phyloP scores from a whole-genome alignment of 2,888 invertebrate genomes.

The Stenichneumon culpator region DNA sequence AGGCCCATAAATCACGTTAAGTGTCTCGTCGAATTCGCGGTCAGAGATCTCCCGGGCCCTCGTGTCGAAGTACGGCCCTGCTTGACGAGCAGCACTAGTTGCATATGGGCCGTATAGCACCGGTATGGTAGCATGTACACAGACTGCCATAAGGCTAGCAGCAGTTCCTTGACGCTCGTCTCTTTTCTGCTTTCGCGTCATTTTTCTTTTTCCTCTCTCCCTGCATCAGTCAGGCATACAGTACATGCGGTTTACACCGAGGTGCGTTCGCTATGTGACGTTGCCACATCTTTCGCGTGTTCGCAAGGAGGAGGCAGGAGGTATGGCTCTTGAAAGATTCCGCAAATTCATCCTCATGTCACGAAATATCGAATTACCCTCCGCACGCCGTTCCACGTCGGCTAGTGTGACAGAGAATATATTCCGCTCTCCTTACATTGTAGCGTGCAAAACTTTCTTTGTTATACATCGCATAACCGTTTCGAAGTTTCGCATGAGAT shows the following conservation, averaged over 20 bases:
- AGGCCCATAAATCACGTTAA: conserved; percentile 5
- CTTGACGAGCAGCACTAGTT: conserved; percentile 25
- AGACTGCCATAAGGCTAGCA: conserved; percentile 44
- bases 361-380: conserved; percentile 25
- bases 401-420: background rate
- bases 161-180: conserved; percentile 44
- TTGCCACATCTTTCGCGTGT: conserved; percentile 49
- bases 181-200: conserved; percentile 34
- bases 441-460: conserved; percentile 2
- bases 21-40: conserved; percentile 47
- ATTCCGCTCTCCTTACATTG: background rate
- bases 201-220: conserved; percentile 13
- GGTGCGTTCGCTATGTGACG: conserved; percentile 36
- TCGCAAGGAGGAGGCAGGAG: background rate
- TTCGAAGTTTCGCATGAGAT: background rate
- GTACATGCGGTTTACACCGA: conserved; percentile 34
- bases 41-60: background rate
- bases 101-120: conserved; percentile 50
- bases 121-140: conserved; percentile 29
- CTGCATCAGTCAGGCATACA: conserved; percentile 14
- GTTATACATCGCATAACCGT: conserved; percentile 5
- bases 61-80: conserved; percentile 31
- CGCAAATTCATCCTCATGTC: conserved; percentile 37
- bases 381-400: background rate
- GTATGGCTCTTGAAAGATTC: conserved; percentile 18